These are phyloP conservation scores for Percopsis transmontana DNA, from an alignment of 2,113 vertebrate genomes.

Conservation along the genomic window DNA sequence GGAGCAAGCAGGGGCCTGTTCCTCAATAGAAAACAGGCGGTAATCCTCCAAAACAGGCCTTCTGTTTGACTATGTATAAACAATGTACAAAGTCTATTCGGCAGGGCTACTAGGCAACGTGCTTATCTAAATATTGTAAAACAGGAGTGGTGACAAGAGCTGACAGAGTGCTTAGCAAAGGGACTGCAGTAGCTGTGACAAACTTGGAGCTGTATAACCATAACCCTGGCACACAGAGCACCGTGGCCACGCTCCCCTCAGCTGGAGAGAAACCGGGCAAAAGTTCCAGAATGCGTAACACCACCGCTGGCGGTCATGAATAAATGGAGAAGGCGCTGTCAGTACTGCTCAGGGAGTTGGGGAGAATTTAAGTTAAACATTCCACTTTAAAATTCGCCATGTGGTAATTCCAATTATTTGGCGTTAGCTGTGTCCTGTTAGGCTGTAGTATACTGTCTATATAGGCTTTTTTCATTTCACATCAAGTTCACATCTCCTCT, in stretches of 20 bases:
- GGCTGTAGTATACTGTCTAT: too few relatives aligned
- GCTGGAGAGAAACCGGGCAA: conserved; percentile 2
- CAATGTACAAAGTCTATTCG: conserved; percentile 59
- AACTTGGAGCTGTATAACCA: conserved; percentile 17
- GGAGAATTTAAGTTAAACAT: not conserved
- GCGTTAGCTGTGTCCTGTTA: not conserved
- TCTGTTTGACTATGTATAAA: conserved; percentile 57
- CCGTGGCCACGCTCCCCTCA: conserved; percentile 3
- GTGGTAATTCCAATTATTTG: not conserved
- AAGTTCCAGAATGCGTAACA: not conserved
- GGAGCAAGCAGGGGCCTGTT: conserved; percentile 40
- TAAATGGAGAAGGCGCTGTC: not conserved
- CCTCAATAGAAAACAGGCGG: conserved; percentile 29
- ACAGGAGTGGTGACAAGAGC: conserved; percentile 43
- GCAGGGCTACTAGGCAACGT: conserved; percentile 55
- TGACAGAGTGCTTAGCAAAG: conserved; percentile 36
- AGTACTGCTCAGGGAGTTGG: not conserved
- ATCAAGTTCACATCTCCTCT: too few relatives aligned
- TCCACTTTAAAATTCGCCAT: not conserved
- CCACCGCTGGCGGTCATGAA: not conserved
- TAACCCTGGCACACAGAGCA: conserved; percentile 25
- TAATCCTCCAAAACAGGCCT: conserved; percentile 31
- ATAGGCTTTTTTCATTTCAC: too few relatives aligned
- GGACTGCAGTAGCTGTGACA: conserved; percentile 43
- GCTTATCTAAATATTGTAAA: conserved; percentile 77